A percentile compares a stretch with the other conserved stretches of the same genome.
Conservation (phyloP, 35 echinoderm and acorn worm species). For the Ophiothrix spiculata region DNA sequence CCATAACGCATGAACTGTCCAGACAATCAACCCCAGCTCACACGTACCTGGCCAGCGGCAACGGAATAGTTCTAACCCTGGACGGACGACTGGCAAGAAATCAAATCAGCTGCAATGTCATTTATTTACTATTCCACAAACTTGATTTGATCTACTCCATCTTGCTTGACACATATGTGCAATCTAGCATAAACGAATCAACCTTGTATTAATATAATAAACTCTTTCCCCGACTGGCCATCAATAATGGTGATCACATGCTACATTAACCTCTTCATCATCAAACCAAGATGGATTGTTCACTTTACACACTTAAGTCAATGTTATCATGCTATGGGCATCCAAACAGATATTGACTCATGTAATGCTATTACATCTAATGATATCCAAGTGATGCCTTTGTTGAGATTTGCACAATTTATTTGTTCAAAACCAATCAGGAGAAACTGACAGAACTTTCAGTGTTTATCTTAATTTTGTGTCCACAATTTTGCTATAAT, state of each 20-base stretch:
- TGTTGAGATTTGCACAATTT: no score
- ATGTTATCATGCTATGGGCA: not conserved
- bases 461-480: no score
- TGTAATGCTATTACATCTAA: conserved; percentile 5
- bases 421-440: no score
- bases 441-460: no score
- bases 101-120: no score
- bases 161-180: conserved; percentile 11
- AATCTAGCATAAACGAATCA: not conserved
- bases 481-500: no score
- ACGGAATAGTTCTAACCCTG: no score
- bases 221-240: not conserved
- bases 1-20: not conserved
- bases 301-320: not conserved
- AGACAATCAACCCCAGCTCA: conserved; percentile 1
- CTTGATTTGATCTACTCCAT: not conserved
- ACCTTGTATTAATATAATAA: conserved; percentile 13
- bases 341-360: not conserved
- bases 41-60: no score
- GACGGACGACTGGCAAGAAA: no score
- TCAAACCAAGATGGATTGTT: not conserved
- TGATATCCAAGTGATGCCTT: not conserved
- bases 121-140: no score
- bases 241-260: not conserved
- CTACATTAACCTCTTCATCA: not conserved